These are phyloP conservation scores for Gallinago stenura DNA, from an alignment of 2,797 vertebrate species.

Conservation along the genomic window DNA sequence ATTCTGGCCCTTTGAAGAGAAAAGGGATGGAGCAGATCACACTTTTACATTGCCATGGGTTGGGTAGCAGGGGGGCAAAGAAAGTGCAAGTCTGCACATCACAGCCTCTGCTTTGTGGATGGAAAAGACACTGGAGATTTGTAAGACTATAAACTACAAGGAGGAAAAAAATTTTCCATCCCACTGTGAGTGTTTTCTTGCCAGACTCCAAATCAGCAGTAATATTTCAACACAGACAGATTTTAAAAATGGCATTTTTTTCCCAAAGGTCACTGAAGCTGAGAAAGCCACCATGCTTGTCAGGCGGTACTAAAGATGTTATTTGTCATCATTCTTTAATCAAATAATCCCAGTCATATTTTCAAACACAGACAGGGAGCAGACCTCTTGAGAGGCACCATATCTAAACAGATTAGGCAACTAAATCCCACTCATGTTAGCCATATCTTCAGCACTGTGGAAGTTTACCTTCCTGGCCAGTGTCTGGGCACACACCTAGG, in stretches of 20 bases:
- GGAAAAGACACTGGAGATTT: slow-evolving; percentile 49
- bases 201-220: slow-evolving; percentile 44
- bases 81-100: not conserved
- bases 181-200: slow-evolving; percentile 43
- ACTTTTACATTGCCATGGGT: not conserved
- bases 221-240: slow-evolving; percentile 51
- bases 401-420: not conserved
- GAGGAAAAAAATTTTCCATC: slow-evolving; percentile 62
- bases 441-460: not conserved
- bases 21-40: not conserved
- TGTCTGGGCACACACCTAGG: not conserved
- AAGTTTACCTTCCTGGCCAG: not conserved
- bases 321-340: slow-evolving; percentile 47
- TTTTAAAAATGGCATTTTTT: not conserved
- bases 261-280: not conserved
- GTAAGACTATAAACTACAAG: slow-evolving; percentile 52
- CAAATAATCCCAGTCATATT: not conserved
- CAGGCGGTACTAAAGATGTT: slow-evolving; percentile 39
- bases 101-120: not conserved
- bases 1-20: not conserved
- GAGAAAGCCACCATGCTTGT: slow-evolving; percentile 26
- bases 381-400: not conserved
- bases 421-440: not conserved
- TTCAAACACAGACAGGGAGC: not conserved
- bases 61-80: not conserved